phyloP scores from a whole-genome alignment of 2,113 vertebrate genomes.

The Heloderma charlesbogerti region DNA sequence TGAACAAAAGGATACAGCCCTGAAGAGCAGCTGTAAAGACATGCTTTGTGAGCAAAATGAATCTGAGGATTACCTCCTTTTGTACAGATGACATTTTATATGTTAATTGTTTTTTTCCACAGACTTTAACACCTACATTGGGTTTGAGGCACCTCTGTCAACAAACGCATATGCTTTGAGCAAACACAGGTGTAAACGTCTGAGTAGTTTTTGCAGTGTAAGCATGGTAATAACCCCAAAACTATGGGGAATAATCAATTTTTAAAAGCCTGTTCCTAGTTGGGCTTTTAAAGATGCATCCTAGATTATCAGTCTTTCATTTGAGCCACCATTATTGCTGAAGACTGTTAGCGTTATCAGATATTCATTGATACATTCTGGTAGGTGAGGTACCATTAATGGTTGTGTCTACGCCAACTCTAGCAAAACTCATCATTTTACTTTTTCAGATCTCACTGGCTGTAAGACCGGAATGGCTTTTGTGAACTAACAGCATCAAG shows the following conservation, averaged over 20 bases:
- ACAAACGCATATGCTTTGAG: constrained; percentile 40
- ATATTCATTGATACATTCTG: not conserved
- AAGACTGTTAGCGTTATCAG: not conserved
- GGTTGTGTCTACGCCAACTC: not conserved
- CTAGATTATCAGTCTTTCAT: not conserved
- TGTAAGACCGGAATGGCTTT: not conserved
- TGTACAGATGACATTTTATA: constrained; percentile 39
- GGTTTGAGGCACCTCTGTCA: constrained; percentile 60
- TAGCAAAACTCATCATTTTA: not conserved
- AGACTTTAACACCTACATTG: constrained; percentile 52
- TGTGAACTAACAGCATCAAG: not conserved
- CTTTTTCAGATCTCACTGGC: not conserved
- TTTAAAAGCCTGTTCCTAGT: constrained; percentile 11
- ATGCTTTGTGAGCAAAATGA: constrained; percentile 30
- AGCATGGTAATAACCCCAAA: constrained; percentile 31
- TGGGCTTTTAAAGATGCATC: constrained; percentile 12
- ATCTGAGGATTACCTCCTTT: constrained; percentile 45
- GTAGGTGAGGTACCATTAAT: not conserved
- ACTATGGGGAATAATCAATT: constrained; percentile 24
- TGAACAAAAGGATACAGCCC: constrained; percentile 45
- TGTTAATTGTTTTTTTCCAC: constrained; percentile 54
- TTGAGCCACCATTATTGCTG: not conserved
- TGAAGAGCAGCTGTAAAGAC: constrained; percentile 21
- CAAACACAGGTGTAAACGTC: constrained; percentile 66
- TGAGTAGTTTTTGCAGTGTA: constrained; percentile 42